A percentile compares a stretch with the other conserved stretches of the same genome.
Evolutionary conservation across 2,888 invertebrate genomes (phyloP).

Genomic region (Galerucella calmariensis): DNA sequence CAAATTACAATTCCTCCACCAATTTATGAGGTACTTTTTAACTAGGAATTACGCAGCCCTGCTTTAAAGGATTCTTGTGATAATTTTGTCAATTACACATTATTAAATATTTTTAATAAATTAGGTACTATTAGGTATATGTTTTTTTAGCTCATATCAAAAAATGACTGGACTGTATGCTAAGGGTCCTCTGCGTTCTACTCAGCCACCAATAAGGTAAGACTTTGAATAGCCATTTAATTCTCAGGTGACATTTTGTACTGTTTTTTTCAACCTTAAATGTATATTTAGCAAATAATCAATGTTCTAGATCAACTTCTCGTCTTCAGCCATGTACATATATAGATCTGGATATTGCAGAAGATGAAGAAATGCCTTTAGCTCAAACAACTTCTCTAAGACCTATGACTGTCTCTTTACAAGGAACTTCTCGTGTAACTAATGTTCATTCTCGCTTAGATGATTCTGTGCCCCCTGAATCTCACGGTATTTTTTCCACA

Average conservation of each 20-base stretch:
- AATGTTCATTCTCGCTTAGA: slow-evolving; percentile 66
- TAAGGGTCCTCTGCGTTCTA: slow-evolving; percentile 35
- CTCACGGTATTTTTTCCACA: slow-evolving; percentile 59
- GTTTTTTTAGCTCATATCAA: slow-evolving; percentile 34
- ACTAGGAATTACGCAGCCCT: too few relatives aligned
- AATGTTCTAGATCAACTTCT: slow-evolving; percentile 22
- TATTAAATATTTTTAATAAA: not conserved
- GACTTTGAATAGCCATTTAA: too few relatives aligned
- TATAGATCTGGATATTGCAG: slow-evolving; percentile 60
- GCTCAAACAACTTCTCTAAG: slow-evolving; percentile 31
- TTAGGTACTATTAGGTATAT: not conserved
- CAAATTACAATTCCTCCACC: too few relatives aligned
- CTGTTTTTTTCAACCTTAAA: not conserved
- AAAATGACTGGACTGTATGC: slow-evolving; percentile 37
- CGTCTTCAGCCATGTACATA: slow-evolving; percentile 50
- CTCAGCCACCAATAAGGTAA: slow-evolving; percentile 32
- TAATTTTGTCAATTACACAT: too few relatives aligned
- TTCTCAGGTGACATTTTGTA: too few relatives aligned
- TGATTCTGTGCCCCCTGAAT: slow-evolving; percentile 57
- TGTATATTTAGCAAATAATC: not conserved
- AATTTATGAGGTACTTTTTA: too few relatives aligned
- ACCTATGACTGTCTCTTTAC: slow-evolving; percentile 52
- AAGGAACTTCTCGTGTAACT: slow-evolving; percentile 55
- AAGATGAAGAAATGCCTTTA: slow-evolving; percentile 59
- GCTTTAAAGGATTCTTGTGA: too few relatives aligned